Evolutionary conservation across 2,797 vertebrate genomes (phyloP), one percentile per base, ranked within the genome.

Genomic region (Lithobates pipiens): DNA sequence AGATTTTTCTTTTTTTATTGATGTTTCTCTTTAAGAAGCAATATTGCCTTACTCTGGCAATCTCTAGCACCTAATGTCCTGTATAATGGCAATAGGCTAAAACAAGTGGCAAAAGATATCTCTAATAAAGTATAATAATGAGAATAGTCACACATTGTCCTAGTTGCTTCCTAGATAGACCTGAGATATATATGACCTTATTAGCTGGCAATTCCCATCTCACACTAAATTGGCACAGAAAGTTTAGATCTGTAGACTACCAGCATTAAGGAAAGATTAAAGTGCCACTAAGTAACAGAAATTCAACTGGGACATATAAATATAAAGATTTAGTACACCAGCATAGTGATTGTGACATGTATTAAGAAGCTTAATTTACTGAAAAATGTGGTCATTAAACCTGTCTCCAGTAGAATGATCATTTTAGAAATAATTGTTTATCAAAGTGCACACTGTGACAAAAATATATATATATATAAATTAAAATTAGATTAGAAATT

Each of bases 131-230:
- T 39, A 39, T 39, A 85, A 34, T 74, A 46, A 79, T 79, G 69
- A 67, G 70, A 44, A 76, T 77, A 34, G 68, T 72, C 65, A 46
- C 74, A 50, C n/a, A 21, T 75, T 23, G 4, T 71, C 63, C 68
- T 27, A 81, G 84, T 80, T 85, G 77, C 79, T 81, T 72, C 54
- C 68, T 68, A 25, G n/a, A 13, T 44, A 75, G 61, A 54, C 34
- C 39, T 50, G 44, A 70, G 71, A 73, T 80, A 61, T 75, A 39
- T 54, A 80, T 42, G 72, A 57, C 68, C 67, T 80, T 72, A 80
- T 85, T 80, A 85, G 67, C 16, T 42, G 69, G n/a, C 18, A 50
- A 78, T 76, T 3, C 21, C 54, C n/a, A 46, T 69, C 54, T 3
- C 27, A 57, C 2, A 21, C n/a, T 80, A 57, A 54, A 77, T 57